These are phyloP conservation scores for Microtus pennsylvanicus DNA, from an alignment of 2,113 vertebrate genomes.

Conservation along the genomic window DNA sequence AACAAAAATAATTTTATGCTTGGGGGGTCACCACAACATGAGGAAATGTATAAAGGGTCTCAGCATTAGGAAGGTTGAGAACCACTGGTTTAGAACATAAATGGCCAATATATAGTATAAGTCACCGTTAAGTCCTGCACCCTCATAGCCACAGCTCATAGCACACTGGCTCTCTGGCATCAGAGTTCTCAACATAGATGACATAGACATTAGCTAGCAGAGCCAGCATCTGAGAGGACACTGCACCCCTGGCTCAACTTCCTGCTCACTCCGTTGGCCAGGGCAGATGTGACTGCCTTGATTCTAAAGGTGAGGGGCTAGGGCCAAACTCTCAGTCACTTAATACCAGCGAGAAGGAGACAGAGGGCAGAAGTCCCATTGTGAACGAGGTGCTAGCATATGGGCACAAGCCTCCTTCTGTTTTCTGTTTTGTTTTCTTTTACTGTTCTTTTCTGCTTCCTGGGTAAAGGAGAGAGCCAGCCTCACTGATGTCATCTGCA, in stretches of 20 bases:
- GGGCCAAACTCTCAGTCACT: not conserved
- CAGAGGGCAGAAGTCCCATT: not conserved
- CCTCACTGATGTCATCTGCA: not conserved
- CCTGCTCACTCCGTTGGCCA: not conserved
- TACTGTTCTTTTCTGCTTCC: not conserved
- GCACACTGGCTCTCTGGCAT: not conserved
- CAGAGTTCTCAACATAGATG: not conserved
- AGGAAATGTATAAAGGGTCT: not conserved
- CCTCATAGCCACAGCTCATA: not conserved
- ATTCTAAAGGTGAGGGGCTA: not conserved
- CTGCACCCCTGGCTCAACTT: not conserved
- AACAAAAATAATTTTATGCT: not conserved
- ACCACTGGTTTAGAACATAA: not conserved
- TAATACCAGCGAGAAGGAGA: not conserved
- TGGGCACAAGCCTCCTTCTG: not conserved
- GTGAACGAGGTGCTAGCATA: not conserved
- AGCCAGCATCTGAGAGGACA: not conserved
- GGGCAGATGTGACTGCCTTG: not conserved
- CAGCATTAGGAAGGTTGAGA: not conserved
- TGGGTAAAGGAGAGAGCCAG: not conserved
- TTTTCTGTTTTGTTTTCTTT: not conserved
- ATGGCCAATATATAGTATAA: not conserved
- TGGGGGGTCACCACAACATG: not conserved
- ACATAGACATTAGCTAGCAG: not conserved
- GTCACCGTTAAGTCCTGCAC: rapidly evolving